Conservation (phyloP, 2,113 vertebrate genomes). For the Halcyon senegalensis region DNA sequence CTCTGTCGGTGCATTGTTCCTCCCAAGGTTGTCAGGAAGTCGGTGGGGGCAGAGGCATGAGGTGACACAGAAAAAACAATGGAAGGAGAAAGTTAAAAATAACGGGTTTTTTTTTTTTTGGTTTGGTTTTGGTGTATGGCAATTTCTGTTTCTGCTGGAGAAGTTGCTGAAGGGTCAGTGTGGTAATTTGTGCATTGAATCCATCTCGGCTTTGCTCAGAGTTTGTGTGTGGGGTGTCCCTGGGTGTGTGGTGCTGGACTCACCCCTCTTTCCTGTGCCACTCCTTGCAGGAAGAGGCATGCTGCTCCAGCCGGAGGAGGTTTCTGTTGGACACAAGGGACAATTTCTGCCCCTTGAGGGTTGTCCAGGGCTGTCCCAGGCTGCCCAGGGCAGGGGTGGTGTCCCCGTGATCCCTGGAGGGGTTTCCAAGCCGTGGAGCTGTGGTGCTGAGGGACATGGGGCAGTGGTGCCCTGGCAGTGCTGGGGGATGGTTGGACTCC, state of each 20-base stretch:
- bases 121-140: neutral
- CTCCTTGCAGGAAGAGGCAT: neutral
- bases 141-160: neutral
- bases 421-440: neutral
- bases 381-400: neutral
- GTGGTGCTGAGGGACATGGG: neutral
- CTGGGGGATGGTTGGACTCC: neutral
- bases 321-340: neutral
- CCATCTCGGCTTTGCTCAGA: rapidly evolving
- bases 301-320: neutral
- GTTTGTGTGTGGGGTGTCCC: neutral
- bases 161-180: neutral
- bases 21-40: slow-evolving; percentile 48
- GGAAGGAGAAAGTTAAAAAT: slow-evolving; percentile 36
- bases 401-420: neutral
- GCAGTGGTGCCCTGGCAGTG: neutral
- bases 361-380: neutral
- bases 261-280: neutral
- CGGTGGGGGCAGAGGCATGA: neutral
- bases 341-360: neutral
- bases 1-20: neutral
- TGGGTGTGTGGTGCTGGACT: rapidly evolving
- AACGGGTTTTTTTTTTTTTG: neutral
- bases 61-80: slow-evolving; percentile 8
- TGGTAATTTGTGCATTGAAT: neutral